These are phyloP conservation scores for Theretra japonica DNA, from an alignment of 2,888 invertebrate genomes.

Conservation along the genomic window DNA sequence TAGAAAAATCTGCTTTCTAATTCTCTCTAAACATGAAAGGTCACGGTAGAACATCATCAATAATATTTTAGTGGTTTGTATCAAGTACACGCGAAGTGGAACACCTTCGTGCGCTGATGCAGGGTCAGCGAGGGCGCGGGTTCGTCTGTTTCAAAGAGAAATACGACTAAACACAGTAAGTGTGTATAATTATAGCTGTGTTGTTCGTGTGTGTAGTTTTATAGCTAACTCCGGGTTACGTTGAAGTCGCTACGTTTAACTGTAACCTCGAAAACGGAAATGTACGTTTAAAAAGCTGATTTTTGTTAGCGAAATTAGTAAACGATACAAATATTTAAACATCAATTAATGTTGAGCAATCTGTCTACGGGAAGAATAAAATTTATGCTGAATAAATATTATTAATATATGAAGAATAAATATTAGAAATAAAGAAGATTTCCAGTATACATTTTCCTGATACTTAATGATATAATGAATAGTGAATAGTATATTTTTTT, in stretches of 20 bases:
- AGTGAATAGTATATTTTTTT: too few species aligned
- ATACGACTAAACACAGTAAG: slow-evolving; percentile 52
- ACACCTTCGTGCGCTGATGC: slow-evolving; percentile 37
- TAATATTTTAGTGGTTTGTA: slow-evolving; percentile 31
- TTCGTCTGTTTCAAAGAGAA: slow-evolving; percentile 56
- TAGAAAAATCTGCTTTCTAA: slow-evolving; percentile 25
- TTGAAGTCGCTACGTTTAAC: slow-evolving; percentile 26
- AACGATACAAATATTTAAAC: neutral
- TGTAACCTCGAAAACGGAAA: neutral
- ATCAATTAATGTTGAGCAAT: neutral
- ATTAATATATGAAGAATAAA: too few species aligned
- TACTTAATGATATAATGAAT: too few species aligned
- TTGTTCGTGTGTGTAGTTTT: slow-evolving; percentile 49
- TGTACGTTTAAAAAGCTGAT: neutral
- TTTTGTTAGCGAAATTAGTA: neutral
- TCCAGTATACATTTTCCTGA: too few species aligned
- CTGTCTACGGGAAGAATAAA: too few species aligned
- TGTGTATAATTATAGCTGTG: slow-evolving; percentile 68
- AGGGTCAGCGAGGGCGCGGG: slow-evolving; percentile 58
- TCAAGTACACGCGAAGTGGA: slow-evolving; percentile 39
- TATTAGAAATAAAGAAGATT: too few species aligned
- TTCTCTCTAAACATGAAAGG: slow-evolving; percentile 24
- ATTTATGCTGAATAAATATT: too few species aligned
- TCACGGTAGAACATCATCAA: slow-evolving; percentile 22
- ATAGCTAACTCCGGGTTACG: slow-evolving; percentile 26